These are phyloP conservation scores for Capreolus pygargus DNA, from an alignment of 2,113 vertebrate genomes.

Conservation along the genomic window DNA sequence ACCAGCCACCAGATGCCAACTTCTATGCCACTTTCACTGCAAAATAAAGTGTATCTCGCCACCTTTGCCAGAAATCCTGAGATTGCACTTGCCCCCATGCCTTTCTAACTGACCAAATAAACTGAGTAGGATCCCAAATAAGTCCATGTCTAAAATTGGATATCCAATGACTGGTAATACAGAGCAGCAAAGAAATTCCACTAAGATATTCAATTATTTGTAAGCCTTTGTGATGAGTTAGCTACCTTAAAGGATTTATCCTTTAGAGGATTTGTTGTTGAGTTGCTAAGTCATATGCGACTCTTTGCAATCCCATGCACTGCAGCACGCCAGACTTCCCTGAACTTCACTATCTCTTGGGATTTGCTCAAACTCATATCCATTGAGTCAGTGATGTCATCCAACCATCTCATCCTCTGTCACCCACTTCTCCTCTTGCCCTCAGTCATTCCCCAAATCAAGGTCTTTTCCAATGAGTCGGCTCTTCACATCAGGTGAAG, in stretches of 20 bases:
- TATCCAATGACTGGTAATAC: background rate
- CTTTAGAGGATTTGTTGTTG: background rate
- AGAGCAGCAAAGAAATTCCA: background rate
- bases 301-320: background rate
- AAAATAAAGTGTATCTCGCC: background rate
- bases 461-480: background rate
- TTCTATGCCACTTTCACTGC: background rate
- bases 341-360: background rate
- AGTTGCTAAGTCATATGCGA: background rate
- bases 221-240: background rate
- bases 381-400: background rate
- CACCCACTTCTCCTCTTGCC: background rate
- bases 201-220: background rate
- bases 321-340: background rate
- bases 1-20: background rate
- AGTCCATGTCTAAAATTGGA: background rate
- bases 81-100: rapidly evolving
- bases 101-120: background rate
- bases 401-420: background rate
- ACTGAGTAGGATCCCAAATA: background rate
- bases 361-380: background rate
- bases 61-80: background rate
- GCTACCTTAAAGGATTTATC: background rate
- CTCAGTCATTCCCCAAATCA: background rate
- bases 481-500: background rate